Conservation (phyloP, 2,797 vertebrate species). For the Syngnathus rostellatus region DNA sequence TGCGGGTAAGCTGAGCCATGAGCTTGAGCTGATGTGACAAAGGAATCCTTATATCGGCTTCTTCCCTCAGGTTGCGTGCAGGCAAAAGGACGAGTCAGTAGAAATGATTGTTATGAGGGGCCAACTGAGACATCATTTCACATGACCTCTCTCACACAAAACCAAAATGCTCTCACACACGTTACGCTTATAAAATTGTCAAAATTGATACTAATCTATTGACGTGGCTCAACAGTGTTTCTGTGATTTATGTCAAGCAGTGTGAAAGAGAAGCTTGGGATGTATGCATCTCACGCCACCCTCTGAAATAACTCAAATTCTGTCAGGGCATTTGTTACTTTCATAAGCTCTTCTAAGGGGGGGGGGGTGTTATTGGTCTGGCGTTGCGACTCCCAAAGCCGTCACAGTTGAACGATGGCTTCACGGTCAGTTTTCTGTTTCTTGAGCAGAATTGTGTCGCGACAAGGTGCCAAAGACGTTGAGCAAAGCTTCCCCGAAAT, state of each 20-base stretch:
- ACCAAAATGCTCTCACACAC: neutral
- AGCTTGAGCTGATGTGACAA: slow-evolving; percentile 36
- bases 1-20: slow-evolving; percentile 17
- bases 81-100: slow-evolving; percentile 43
- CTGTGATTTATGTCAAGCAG: too few species aligned
- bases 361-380: too few species aligned
- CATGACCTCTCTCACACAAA: neutral
- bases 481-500: slow-evolving; percentile 27
- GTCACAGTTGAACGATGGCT: too few species aligned
- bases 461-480: slow-evolving; percentile 15
- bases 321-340: too few species aligned
- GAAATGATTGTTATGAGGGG: slow-evolving; percentile 26
- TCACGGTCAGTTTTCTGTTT: slow-evolving; percentile 7
- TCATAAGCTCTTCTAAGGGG: too few species aligned
- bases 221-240: too few species aligned
- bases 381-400: too few species aligned
- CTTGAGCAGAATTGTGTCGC: neutral
- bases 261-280: too few species aligned
- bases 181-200: neutral
- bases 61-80: slow-evolving; percentile 31
- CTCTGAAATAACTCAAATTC: too few species aligned
- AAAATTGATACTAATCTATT: too few species aligned
- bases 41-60: slow-evolving; percentile 28
- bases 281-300: too few species aligned
- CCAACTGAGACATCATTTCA: slow-evolving; percentile 21